Percentiles rank a stretch among this genome's conserved stretches.
Evolutionary conservation across 1,140 invertebrate genomes (phyloP).

Genomic region (Macrobrachium rosenbergii): DNA sequence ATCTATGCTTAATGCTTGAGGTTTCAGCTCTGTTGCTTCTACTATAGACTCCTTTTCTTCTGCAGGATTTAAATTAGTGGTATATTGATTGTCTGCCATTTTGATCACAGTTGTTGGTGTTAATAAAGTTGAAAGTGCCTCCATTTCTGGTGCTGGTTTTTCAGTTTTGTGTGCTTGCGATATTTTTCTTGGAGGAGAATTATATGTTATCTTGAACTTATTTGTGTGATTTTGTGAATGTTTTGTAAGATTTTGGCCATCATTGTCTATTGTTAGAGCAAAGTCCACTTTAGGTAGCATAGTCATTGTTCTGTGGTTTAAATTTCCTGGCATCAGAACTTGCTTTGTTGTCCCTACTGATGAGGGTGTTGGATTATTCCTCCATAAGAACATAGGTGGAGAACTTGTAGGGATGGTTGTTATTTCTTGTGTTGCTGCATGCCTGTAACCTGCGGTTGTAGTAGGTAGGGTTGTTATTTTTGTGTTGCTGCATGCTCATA

Average conservation of each 20-base stretch:
- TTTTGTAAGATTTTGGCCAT: neutral
- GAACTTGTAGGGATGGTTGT: neutral
- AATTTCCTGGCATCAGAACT: conserved; percentile 35
- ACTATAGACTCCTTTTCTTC: conserved; percentile 1
- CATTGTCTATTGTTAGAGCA: neutral
- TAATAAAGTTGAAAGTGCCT: neutral
- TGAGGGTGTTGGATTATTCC: neutral
- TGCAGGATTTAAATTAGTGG: neutral
- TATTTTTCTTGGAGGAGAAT: conserved; percentile 28
- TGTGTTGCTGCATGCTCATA: too few relatives aligned
- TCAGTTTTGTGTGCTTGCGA: conserved; percentile 3
- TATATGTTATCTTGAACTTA: conserved; percentile 18
- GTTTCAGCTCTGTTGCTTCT: neutral
- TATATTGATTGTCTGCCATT: neutral
- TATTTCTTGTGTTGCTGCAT: neutral
- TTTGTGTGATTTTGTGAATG: neutral
- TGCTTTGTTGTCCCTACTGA: neutral
- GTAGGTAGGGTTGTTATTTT: too few relatives aligned
- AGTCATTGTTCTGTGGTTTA: conserved; percentile 32
- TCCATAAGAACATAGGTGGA: neutral
- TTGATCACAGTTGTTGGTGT: neutral
- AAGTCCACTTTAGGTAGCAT: conserved; percentile 30
- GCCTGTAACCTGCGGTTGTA: too few relatives aligned
- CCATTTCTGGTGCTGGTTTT: neutral
- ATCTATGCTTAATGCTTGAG: neutral